Conservation (phyloP, 2,888 invertebrate genomes). For the Oligia strigilis region DNA sequence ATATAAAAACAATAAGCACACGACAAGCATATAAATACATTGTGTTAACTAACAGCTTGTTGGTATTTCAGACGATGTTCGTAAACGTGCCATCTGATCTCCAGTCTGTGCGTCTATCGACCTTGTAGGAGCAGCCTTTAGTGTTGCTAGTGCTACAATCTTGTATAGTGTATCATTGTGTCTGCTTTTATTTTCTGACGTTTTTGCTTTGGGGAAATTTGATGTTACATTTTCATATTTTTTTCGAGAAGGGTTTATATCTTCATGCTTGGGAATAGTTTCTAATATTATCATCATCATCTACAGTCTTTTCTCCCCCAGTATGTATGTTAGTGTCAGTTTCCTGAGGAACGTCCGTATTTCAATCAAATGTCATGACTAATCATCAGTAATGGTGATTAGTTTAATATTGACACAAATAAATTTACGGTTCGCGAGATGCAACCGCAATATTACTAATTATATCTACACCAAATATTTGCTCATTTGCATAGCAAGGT, state of each 20-base stretch:
- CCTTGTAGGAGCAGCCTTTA: constrained; percentile 48
- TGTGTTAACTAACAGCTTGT: constrained; percentile 62
- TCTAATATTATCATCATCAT: not conserved
- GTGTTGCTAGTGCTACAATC: constrained; percentile 43
- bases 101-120: constrained; percentile 53
- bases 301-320: not conserved
- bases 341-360: not conserved
- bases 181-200: constrained; percentile 45
- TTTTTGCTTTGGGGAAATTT: constrained; percentile 12
- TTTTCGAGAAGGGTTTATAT: not conserved
- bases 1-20: constrained; percentile 59
- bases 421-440: constrained; percentile 30
- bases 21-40: constrained; percentile 61
- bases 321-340: not conserved
- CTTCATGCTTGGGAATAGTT: not conserved
- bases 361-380: constrained; percentile 12
- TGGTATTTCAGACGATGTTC: constrained; percentile 66
- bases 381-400: constrained; percentile 31
- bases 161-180: constrained; percentile 52
- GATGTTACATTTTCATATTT: constrained; percentile 15
- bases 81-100: constrained; percentile 62
- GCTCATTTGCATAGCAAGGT: constrained; percentile 30
- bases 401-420: constrained; percentile 45
- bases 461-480: constrained; percentile 46
- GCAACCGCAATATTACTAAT: constrained; percentile 44